These are phyloP conservation scores for Sarcophaga subvicina DNA, from an alignment of 2,888 invertebrate genomes.

Conservation along the genomic window DNA sequence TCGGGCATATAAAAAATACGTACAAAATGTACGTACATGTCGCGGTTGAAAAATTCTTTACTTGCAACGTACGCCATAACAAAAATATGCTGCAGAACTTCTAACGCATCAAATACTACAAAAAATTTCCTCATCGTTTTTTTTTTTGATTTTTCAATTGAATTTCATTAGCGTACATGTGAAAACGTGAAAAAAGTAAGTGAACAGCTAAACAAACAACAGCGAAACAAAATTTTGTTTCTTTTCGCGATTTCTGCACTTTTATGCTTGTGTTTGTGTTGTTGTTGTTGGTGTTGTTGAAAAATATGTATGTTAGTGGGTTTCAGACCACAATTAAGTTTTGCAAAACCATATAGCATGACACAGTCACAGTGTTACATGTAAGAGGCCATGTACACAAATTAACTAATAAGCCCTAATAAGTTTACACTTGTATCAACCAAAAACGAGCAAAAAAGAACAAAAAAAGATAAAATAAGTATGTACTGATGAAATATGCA, in stretches of 20 bases:
- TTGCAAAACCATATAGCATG: neutral
- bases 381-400: slow-evolving; percentile 15
- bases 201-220: slow-evolving; percentile 34
- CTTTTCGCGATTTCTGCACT: neutral
- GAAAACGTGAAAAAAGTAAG: slow-evolving; percentile 22
- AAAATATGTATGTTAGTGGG: neutral
- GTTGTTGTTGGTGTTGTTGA: neutral
- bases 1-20: neutral
- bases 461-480: neutral
- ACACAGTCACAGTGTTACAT: neutral
- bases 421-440: slow-evolving; percentile 18
- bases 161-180: slow-evolving; percentile 52
- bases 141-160: slow-evolving; percentile 37
- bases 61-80: slow-evolving; percentile 14
- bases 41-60: slow-evolving; percentile 36
- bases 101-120: neutral
- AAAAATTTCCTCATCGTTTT: too few relatives aligned
- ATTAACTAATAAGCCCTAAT: slow-evolving; percentile 45
- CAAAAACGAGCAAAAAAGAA: neutral
- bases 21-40: slow-evolving; percentile 49
- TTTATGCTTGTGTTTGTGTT: neutral
- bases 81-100: neutral
- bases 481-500: slow-evolving; percentile 37
- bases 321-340: slow-evolving; percentile 29
- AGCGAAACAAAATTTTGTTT: neutral